These are phyloP conservation scores for Drosophila mayri DNA, from an alignment of 1,140 invertebrate species.

Conservation along the genomic window DNA sequence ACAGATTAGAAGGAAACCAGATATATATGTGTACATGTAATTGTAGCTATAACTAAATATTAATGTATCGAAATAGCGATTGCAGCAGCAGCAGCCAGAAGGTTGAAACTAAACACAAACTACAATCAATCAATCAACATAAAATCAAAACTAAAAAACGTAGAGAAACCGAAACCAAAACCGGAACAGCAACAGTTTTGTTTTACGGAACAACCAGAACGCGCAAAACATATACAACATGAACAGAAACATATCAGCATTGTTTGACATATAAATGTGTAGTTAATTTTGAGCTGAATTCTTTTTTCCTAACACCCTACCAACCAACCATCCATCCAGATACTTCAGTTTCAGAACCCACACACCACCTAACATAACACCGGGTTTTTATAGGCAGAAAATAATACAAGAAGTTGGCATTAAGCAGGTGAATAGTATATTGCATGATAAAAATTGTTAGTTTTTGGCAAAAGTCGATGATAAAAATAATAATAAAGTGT, in stretches of 20 bases:
- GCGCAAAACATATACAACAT: conserved; percentile 56
- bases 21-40: conserved; percentile 46
- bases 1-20: conserved; percentile 49
- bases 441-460: conserved; percentile 41
- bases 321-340: conserved; percentile 7
- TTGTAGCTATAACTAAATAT: conserved; percentile 49
- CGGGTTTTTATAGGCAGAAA: conserved; percentile 8
- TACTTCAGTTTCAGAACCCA: conserved; percentile 19
- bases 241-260: conserved; percentile 79
- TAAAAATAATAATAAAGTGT: conserved; percentile 21
- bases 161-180: conserved; percentile 6
- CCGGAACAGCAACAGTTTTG: conserved; percentile 23
- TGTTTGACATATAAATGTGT: conserved; percentile 59
- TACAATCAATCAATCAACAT: conserved; percentile 27
- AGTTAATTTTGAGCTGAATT: conserved; percentile 47
- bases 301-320: neutral
- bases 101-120: conserved; percentile 35
- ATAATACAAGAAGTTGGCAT: neutral
- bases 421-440: conserved; percentile 8
- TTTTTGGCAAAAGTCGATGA: conserved; percentile 34
- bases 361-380: conserved; percentile 2
- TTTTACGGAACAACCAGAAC: conserved; percentile 33
- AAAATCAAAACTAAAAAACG: conserved; percentile 17
- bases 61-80: conserved; percentile 46
- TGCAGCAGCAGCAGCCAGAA: conserved; percentile 19